Evolutionary conservation across 2,113 vertebrate genomes (phyloP).

Genomic region (Chauna torquata): DNA sequence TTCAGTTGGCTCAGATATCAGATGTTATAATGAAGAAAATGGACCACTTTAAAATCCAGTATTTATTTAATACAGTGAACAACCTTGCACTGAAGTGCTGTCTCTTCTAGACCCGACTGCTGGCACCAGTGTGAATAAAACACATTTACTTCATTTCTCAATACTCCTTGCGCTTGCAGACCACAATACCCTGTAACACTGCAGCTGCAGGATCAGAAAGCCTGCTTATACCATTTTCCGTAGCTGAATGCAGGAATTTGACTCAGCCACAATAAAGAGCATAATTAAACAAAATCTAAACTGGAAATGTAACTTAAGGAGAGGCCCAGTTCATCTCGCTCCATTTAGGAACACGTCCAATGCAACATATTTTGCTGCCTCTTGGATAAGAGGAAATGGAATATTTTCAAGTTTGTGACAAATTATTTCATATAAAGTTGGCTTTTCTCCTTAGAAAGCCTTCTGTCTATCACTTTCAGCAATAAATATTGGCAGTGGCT

Average conservation of each 20-base stretch:
- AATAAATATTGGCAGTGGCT: not conserved
- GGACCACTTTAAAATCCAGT: not conserved
- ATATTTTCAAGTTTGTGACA: not conserved
- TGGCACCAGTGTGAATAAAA: not conserved
- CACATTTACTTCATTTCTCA: not conserved
- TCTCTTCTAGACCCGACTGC: not conserved
- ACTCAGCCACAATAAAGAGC: not conserved
- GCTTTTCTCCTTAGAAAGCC: not conserved
- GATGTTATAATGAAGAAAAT: not conserved
- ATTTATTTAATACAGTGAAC: not conserved
- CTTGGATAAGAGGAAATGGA: not conserved
- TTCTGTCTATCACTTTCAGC: not conserved
- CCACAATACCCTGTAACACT: not conserved
- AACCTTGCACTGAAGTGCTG: not conserved
- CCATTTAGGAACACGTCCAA: not conserved
- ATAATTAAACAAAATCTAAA: not conserved
- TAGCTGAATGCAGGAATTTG: not conserved
- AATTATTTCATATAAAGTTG: not conserved
- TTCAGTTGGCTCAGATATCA: not conserved
- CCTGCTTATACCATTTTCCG: not conserved
- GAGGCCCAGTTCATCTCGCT: accelerated
- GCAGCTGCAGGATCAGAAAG: not conserved
- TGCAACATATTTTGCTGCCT: not conserved
- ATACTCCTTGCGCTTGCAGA: not conserved
- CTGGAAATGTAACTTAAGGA: not conserved